Evolutionary conservation across 92 coral and sea anemone genomes (phyloP).

Genomic region (Diadumene lineata): DNA sequence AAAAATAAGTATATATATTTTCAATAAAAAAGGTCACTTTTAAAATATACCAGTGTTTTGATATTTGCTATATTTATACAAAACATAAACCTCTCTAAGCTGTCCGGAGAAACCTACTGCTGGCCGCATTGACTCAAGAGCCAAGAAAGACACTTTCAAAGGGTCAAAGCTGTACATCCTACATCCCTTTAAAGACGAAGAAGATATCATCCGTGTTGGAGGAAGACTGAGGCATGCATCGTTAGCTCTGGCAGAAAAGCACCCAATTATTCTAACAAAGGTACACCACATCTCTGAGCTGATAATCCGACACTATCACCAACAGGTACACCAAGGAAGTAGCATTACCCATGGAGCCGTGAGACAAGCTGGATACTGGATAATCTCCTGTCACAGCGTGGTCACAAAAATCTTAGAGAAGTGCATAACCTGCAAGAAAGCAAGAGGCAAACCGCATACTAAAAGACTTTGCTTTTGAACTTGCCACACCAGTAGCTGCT

Average conservation of each 20-base stretch:
- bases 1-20: too few species aligned
- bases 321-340: conserved; percentile 39
- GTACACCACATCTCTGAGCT: too few species aligned
- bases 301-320: conserved; percentile 29
- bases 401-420: conserved; percentile 15
- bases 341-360: conserved; percentile 38
- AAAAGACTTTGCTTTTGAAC: too few species aligned
- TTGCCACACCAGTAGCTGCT: too few species aligned
- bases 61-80: too few species aligned
- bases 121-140: not conserved
- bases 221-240: conserved; percentile 30
- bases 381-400: conserved; percentile 25
- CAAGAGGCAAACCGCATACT: conserved; percentile 21
- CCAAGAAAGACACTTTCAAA: not conserved
- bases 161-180: conserved; percentile 5
- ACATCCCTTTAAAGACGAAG: conserved; percentile 26
- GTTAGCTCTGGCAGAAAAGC: conserved; percentile 39
- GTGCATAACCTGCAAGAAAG: conserved; percentile 32
- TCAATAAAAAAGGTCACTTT: too few species aligned
- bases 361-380: conserved; percentile 37
- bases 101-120: not conserved
- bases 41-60: too few species aligned
- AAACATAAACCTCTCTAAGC: too few species aligned
- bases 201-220: conserved; percentile 44
- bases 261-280: conserved; percentile 47